Evolutionary conservation across 1,140 invertebrate species (phyloP).

Genomic region (Samia ricini): DNA sequence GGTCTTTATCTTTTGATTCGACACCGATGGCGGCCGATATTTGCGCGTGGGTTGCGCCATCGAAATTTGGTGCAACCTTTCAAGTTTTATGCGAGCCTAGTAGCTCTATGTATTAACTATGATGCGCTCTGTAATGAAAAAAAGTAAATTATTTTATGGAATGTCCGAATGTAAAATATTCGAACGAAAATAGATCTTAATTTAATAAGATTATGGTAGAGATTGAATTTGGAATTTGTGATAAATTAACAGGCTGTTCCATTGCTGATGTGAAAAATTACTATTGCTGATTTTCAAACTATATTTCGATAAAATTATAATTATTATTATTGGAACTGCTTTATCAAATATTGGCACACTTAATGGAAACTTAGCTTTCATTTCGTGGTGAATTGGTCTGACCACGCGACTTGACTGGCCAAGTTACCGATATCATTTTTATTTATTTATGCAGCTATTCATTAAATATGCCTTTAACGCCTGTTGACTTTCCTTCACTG

Average conservation of each 20-base stretch:
- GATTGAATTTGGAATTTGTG: neutral
- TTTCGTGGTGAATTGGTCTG: constrained; percentile 20
- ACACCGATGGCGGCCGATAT: constrained; percentile 25
- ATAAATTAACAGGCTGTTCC: constrained; percentile 25
- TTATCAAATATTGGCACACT: constrained; percentile 21
- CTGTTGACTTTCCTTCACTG: neutral
- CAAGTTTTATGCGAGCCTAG: constrained; percentile 53
- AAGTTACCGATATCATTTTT: constrained; percentile 19
- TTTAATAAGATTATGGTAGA: neutral
- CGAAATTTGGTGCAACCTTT: constrained; percentile 36
- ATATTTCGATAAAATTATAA: no score
- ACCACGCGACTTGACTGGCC: constrained; percentile 25
- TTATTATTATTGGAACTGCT: constrained; percentile 13
- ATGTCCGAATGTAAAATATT: constrained; percentile 12
- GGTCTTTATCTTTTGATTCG: constrained; percentile 21
- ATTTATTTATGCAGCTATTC: constrained; percentile 2
- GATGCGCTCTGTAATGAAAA: constrained; percentile 58
- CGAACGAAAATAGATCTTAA: constrained; percentile 8
- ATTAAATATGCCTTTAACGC: neutral
- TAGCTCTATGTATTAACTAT: constrained; percentile 71
- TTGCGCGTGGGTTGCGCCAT: constrained; percentile 27
- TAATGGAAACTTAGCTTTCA: constrained; percentile 24
- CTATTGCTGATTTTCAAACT: constrained; percentile 8
- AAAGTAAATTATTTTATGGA: constrained; percentile 43
- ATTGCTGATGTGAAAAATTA: constrained; percentile 9